These are phyloP conservation scores for Philotrypesis tridentata DNA, from an alignment of 1,140 invertebrate genomes.

Conservation along the genomic window DNA sequence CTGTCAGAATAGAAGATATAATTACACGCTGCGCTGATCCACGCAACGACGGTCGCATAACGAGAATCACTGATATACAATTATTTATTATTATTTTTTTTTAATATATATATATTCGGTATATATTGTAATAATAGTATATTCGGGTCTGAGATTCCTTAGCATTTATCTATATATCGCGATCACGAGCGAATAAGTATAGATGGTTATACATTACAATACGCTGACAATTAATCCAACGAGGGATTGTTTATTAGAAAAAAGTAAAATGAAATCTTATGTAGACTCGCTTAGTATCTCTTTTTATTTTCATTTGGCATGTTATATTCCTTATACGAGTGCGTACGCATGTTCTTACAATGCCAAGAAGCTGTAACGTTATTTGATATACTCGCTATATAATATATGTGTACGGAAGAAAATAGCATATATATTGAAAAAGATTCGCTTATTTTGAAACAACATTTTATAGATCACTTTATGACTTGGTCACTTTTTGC, in stretches of 20 bases:
- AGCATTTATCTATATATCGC: neutral
- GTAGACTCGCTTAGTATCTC: neutral
- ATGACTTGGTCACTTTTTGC: neutral
- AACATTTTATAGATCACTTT: neutral
- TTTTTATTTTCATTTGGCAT: neutral
- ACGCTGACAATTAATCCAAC: neutral
- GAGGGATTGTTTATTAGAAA: neutral
- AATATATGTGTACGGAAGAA: neutral
- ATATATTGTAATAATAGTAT: neutral
- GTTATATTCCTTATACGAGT: neutral
- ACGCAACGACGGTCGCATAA: neutral
- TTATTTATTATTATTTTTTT: constrained; percentile 20
- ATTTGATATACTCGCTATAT: neutral
- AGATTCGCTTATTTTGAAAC: neutral
- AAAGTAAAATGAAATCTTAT: neutral
- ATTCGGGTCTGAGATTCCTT: constrained; percentile 15
- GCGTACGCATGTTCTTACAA: too few relatives aligned
- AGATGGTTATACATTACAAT: neutral
- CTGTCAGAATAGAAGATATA: constrained; percentile 23
- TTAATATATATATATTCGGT: neutral
- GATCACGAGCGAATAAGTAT: neutral
- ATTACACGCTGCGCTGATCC: constrained; percentile 33
- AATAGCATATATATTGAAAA: neutral
- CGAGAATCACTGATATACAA: constrained; percentile 15
- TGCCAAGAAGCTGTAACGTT: neutral